Evolutionary conservation across 1,140 invertebrate species (phyloP), one percentile per base, ranked within the genome.

Genomic region (Danaus melanippus): DNA sequence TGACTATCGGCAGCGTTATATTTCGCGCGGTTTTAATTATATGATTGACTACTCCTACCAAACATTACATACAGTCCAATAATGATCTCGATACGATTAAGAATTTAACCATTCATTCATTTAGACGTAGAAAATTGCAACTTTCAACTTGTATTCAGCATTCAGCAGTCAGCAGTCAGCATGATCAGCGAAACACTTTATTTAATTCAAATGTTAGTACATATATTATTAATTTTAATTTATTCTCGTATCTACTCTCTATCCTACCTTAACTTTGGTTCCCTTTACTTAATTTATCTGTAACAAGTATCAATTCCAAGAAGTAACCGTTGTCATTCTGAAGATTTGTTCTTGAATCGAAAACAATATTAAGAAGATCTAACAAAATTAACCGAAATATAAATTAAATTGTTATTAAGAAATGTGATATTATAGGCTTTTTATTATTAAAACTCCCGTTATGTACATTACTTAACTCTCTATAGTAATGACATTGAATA

Each of bases 251-350:
- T 58, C 53, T 64, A 60, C 48, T 60, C 60, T 62, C 66, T 74
- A 71, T 58, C 60, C 70, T 79, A 79, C 49, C 65, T 58, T 65
- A 67, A 76, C 58, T 73, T 82, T 83, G 79, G 77, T 83, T 80
- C 79, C 67, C 71, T 75, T 74, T 63, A 72, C 71, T 68, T 67
- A 64, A 70, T 59, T 54, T 63, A 58, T 64, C 60, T 62, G 58
- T 57, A 71, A 80, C 77, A 84, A 82, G 58, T 57, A 71, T 84
- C 77, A 84, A 82, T 84, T 82, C 76, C 81, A 65, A 32, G 21
- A 32, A 32, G 21, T 32, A 32, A 32, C 21, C 2, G 21, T 32
- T 32, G 56, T 45, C 61, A 59, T 67, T 42, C 57, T 58, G 66
- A 69, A 66, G 74, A 79, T 79, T 79, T 71, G 71, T 67, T 32